Base-by-base conservation (phyloP, 2,888 invertebrate genomes). In the Baronia brevicornis region DNA sequence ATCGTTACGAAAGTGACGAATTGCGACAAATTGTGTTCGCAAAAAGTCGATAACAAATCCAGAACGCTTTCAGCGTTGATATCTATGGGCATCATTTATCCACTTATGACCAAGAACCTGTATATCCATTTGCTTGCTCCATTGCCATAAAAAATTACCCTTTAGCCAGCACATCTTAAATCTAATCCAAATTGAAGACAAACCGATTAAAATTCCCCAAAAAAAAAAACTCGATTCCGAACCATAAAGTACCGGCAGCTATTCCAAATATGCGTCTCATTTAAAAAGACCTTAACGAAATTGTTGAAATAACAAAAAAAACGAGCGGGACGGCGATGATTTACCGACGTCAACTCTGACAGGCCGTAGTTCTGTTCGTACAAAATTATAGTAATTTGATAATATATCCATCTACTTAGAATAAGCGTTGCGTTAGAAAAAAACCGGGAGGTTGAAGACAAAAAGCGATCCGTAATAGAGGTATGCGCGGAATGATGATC, bases 301-400 rank as follows among this genome's bases (percentile, higher is more conserved):
- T 80, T 78, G 72, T 80, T 77, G 74, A 63, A 65, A 60, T 55
- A 38, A 58, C 53, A 46, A 57, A 33, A 60, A 61, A 79, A 78
- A 80, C 79, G 79, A 78, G 66, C 74, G 65, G 60, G 70, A 60
- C 65, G 54, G 36, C 51, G 74, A 79, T 82, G 82, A 82, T 82
- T 72, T 78, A 84, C 78, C 62, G 74, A 70, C 75, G 72, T 80
- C 82, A 80, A 61, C 71, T 69, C 60, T 75, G 82, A 84, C 82
- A 80, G 82, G 60, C 72, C 68, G 65, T 78, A 79, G 78, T 80
- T 80, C 74, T 72, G 72, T 77, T 71, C 70, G 67, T 63, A 67
- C 65, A 58, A 74, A 82, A 84, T 84, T 82, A 84, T 79, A 80
- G 82, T 82, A 72, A 84, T 82, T 80, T 79, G 62, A 75, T 71